These are phyloP conservation scores for Emydocephalus ijimae DNA, from an alignment of 2,113 vertebrate genomes.

Conservation along the genomic window DNA sequence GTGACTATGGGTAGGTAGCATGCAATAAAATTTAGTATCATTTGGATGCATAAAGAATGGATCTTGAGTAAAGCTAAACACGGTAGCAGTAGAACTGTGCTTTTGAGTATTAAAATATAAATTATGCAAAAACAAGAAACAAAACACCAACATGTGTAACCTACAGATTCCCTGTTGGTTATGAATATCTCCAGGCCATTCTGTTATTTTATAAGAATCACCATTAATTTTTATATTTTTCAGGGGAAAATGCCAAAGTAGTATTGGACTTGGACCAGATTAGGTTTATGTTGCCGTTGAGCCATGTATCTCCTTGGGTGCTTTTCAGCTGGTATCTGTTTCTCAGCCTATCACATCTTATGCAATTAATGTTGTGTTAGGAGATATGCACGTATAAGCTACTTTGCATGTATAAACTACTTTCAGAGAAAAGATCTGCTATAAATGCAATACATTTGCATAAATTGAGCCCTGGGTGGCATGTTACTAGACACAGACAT, in stretches of 20 bases:
- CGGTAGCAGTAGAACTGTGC: not conserved
- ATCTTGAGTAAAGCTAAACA: not conserved
- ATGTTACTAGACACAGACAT: not conserved
- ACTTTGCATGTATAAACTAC: not conserved
- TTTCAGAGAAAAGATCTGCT: not conserved
- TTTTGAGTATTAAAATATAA: not conserved
- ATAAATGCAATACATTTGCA: not conserved
- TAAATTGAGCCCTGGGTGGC: not conserved
- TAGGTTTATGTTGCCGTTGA: not conserved
- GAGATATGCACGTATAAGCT: not conserved
- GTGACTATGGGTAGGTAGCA: not conserved
- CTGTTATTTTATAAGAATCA: not conserved
- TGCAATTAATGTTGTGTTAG: not conserved
- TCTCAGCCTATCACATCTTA: not conserved
- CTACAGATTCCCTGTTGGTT: not conserved
- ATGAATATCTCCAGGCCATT: not conserved
- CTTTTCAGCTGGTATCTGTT: not conserved
- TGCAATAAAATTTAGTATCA: not conserved
- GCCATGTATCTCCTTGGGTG: not conserved
- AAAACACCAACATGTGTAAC: not conserved
- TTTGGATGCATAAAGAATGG: not conserved
- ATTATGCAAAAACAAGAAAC: not conserved
- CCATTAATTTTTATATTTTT: not conserved
- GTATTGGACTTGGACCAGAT: not conserved
- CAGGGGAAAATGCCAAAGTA: not conserved